Conservation (phyloP, 2,797 vertebrate genomes). For the Pelochelys cantorii region DNA sequence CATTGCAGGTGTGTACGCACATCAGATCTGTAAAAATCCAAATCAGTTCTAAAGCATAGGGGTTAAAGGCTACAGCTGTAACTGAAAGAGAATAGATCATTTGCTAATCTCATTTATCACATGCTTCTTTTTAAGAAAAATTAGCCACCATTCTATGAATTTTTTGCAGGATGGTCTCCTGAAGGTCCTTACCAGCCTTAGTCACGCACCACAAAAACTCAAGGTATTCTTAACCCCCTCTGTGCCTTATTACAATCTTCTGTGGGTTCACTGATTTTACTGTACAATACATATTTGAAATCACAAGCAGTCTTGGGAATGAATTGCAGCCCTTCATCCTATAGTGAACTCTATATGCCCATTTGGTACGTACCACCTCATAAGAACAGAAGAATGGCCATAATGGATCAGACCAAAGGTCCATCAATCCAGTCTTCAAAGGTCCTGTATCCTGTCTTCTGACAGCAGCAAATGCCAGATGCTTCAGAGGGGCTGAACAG, state of each 20-base stretch:
- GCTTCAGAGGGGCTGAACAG: no score
- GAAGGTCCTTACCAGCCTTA: not conserved
- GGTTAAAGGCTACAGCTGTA: not conserved
- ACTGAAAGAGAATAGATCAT: not conserved
- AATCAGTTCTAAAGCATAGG: conserved; percentile 32
- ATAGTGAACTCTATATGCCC: not conserved
- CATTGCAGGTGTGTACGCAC: not conserved
- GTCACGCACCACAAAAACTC: not conserved
- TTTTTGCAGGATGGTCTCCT: not conserved
- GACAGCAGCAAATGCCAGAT: no score
- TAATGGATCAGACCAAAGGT: not conserved
- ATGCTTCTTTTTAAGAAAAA: not conserved
- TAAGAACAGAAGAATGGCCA: not conserved
- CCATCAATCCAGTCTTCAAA: no score
- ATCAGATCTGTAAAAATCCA: not conserved
- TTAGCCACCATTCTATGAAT: not conserved
- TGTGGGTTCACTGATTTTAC: not conserved
- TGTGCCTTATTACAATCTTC: not conserved
- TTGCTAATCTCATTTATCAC: not conserved
- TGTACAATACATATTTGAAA: not conserved
- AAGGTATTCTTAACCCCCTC: not conserved
- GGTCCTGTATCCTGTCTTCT: no score
- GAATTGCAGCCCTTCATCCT: not conserved
- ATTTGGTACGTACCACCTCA: not conserved
- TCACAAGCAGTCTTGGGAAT: not conserved